Percentiles rank a stretch among this genome's conserved stretches.
These are phyloP conservation scores for Sphaerophoria rueppellii DNA, from an alignment of 2,888 invertebrate species.

Conservation along the genomic window DNA sequence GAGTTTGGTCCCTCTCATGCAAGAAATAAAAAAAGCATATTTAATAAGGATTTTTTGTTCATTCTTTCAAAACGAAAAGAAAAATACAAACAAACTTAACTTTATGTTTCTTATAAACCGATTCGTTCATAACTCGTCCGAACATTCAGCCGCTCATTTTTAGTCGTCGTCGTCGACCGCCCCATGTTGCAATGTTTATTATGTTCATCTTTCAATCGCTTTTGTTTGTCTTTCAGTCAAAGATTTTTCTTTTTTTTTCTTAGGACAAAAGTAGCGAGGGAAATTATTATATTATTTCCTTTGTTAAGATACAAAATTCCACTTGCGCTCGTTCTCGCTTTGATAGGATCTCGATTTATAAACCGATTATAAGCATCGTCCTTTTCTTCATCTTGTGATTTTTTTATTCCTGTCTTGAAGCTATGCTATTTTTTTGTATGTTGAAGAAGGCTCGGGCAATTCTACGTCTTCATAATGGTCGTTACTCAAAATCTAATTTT, in stretches of 20 bases:
- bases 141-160: constrained; percentile 11
- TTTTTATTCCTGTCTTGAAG: neutral
- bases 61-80: constrained; percentile 38
- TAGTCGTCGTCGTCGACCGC: neutral
- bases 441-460: constrained; percentile 18
- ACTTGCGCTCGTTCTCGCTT: constrained; percentile 69
- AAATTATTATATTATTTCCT: constrained; percentile 72
- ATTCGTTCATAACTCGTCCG: constrained; percentile 53
- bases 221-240: constrained; percentile 16
- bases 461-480: constrained; percentile 27
- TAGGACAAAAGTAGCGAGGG: constrained; percentile 29
- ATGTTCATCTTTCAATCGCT: constrained; percentile 47
- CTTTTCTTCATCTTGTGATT: constrained; percentile 18
- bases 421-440: constrained; percentile 23
- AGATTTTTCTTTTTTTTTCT: neutral
- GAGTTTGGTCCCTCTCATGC: neutral
- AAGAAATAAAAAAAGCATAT: neutral
- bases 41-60: constrained; percentile 7
- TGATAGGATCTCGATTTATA: constrained; percentile 73
- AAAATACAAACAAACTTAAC: constrained; percentile 60
- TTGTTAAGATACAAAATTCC: constrained; percentile 69
- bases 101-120: constrained; percentile 40
- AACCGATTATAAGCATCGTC: constrained; percentile 71
- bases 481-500: constrained; percentile 72
- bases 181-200: constrained; percentile 58